Evolutionary conservation across 1,140 invertebrate genomes (phyloP), one percentile per base, ranked within the genome.

Genomic region (Euglossa dilemma): DNA sequence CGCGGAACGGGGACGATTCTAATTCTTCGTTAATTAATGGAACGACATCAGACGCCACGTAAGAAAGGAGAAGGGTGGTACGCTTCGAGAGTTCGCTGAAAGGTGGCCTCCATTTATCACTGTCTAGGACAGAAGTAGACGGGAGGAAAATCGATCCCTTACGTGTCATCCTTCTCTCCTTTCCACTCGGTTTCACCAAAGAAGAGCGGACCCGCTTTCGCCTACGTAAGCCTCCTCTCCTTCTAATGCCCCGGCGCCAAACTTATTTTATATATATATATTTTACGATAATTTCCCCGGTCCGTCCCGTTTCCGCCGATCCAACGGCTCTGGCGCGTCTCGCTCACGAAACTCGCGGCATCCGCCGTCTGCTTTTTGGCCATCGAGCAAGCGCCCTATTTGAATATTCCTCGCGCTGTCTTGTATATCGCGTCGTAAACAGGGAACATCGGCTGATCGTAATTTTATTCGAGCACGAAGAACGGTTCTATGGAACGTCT

Each of bases 121-220:
- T 93, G 93, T 93, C 93, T 83, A 73, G 78, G 84, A 90, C 92
- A 93, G 91, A 91, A 91, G 90, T 91, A 93, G 91, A 92, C 90
- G 86, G 82, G 79, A 86, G 79, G 88, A 93, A 91, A 93, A 94
- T 94, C 92, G 92, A 93, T 93, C 88, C 87, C 89, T 75, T 84
- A 85, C 84, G 87, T 89, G 87, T 87, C 86, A 90, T 91, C 84
- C 85, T 88, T 84, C 67, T 80, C 83, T 83, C 72, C 81, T 81
- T 87, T 88, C 79, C 75, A 28, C 61, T 85, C 83, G 72, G 67
- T 79, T 77, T 80, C 73, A 66, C 50, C 50, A 54, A 63, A 25
- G 76, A 47, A 76, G 69, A 81, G 59, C 56, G 78, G 64, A 63
- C 47, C 63, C 25, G 74, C 75, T 80, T 69, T 59, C 76, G 82